Evolutionary conservation across 2,888 invertebrate species (phyloP).

Genomic region (Coecobrya sp.): DNA sequence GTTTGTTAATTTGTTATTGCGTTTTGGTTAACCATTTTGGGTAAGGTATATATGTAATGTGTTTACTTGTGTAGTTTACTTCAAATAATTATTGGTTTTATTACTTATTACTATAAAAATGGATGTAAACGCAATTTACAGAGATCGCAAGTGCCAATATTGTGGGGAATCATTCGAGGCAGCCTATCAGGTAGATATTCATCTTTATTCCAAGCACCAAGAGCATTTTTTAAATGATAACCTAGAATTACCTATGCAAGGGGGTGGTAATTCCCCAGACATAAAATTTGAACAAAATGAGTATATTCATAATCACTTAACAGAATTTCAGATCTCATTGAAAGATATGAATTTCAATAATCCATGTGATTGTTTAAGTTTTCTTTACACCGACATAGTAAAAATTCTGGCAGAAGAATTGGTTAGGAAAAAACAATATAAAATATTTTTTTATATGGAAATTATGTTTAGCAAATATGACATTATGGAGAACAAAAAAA

Average conservation of each 20-base stretch:
- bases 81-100: too few relatives aligned
- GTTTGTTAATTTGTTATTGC: too few relatives aligned
- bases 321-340: not conserved
- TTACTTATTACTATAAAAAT: too few relatives aligned
- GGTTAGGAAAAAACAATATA: not conserved
- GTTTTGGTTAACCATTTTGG: too few relatives aligned
- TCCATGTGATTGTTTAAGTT: not conserved
- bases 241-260: too few relatives aligned
- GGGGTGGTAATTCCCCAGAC: not conserved
- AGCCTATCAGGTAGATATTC: too few relatives aligned
- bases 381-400: not conserved
- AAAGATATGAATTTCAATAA: not conserved
- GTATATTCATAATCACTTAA: not conserved
- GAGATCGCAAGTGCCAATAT: too few relatives aligned
- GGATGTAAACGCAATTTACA: too few relatives aligned
- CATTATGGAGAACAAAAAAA: not conserved
- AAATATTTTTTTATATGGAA: constrained; percentile 28
- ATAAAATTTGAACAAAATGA: not conserved
- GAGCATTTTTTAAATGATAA: not conserved
- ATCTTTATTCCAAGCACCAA: too few relatives aligned
- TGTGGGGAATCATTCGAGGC: too few relatives aligned
- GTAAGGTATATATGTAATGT: too few relatives aligned
- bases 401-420: not conserved
- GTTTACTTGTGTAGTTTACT: too few relatives aligned
- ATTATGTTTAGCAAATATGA: not conserved